These are phyloP conservation scores for Phortica okadai DNA, from an alignment of 2,888 invertebrate species.

Conservation along the genomic window DNA sequence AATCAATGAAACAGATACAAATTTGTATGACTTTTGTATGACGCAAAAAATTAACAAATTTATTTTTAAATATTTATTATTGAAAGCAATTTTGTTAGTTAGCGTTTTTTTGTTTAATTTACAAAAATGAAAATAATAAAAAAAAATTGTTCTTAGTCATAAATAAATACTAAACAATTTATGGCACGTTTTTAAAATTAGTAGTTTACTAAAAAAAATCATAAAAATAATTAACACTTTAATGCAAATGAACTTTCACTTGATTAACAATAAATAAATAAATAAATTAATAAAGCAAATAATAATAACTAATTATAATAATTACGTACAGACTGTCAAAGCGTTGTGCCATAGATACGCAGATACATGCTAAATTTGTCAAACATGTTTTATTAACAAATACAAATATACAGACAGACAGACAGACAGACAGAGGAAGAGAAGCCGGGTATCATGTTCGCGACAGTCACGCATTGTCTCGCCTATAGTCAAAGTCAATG, in stretches of 20 bases:
- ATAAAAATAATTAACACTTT: neutral
- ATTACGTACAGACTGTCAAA: no score
- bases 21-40: neutral
- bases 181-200: neutral
- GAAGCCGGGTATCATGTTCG: no score
- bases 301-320: no score
- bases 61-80: neutral
- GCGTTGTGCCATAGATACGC: no score
- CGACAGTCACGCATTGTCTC: no score
- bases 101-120: neutral
- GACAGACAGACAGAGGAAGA: no score
- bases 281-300: neutral
- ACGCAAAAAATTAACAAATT: neutral
- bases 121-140: neutral
- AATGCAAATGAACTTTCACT: constrained; percentile 6
- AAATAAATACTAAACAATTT: no score
- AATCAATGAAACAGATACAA: no score
- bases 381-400: no score
- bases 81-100: neutral
- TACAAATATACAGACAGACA: no score
- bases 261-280: neutral
- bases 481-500: constrained; percentile 32
- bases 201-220: neutral
- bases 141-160: neutral
- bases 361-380: no score